Conservation (phyloP, 2,797 vertebrate genomes). For the Pseudochirops cupreus region DNA sequence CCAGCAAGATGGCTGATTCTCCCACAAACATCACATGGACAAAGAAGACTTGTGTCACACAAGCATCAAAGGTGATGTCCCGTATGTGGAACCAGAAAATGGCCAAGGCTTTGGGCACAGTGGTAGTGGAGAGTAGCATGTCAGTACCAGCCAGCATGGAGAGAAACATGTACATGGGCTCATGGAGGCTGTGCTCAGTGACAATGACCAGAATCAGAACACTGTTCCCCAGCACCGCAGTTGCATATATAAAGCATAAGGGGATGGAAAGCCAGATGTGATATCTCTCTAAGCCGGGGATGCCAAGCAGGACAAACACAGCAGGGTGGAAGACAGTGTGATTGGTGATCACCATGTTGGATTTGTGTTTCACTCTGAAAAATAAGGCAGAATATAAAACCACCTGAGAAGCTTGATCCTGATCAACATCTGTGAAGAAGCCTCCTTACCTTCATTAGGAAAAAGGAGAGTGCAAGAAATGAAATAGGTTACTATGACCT, state of each 20-base stretch:
- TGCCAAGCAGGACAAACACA: slow-evolving; percentile 68
- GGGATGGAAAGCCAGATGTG: slow-evolving; percentile 67
- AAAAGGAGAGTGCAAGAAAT: slow-evolving; percentile 70
- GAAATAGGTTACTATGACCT: slow-evolving; percentile 70
- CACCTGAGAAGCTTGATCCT: slow-evolving; percentile 63
- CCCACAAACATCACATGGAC: slow-evolving; percentile 75
- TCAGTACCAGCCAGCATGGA: slow-evolving; percentile 72
- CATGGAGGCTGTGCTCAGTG: slow-evolving; percentile 64
- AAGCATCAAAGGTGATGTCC: slow-evolving; percentile 74
- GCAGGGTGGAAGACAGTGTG: slow-evolving; percentile 61
- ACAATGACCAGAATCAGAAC: slow-evolving; percentile 66
- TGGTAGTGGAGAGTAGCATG: slow-evolving; percentile 72
- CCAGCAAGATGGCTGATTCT: slow-evolving; percentile 76
- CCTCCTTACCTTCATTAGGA: slow-evolving; percentile 58
- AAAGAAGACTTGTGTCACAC: slow-evolving; percentile 78
- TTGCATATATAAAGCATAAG: slow-evolving; percentile 66
- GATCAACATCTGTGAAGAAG: slow-evolving; percentile 53
- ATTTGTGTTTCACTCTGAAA: slow-evolving; percentile 63
- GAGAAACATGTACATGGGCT: slow-evolving; percentile 77
- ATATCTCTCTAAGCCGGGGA: slow-evolving; percentile 69
- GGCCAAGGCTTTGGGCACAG: slow-evolving; percentile 72
- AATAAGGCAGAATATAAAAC: slow-evolving; percentile 72
- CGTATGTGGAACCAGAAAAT: slow-evolving; percentile 75
- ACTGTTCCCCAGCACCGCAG: slow-evolving; percentile 71
- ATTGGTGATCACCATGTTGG: slow-evolving; percentile 59